Evolutionary conservation across 2,113 vertebrate species (phyloP).

Genomic region (Ondatra zibethicus): DNA sequence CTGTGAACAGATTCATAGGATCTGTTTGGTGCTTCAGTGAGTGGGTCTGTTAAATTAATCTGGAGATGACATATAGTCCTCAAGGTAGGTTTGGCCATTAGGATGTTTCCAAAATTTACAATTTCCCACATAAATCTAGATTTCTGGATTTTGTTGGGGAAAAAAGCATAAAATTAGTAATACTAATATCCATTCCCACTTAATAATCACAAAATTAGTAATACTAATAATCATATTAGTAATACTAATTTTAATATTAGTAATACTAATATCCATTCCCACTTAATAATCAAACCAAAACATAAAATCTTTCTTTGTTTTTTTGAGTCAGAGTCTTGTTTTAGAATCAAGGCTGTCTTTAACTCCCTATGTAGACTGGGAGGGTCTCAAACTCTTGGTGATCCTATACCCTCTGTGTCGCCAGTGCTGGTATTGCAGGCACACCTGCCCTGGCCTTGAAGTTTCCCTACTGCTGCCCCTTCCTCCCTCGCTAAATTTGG

Average conservation of each 20-base stretch:
- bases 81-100: not conserved
- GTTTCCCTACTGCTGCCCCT: not conserved
- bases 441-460: not conserved
- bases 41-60: conserved; percentile 16
- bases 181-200: not conserved
- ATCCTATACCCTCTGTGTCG: not conserved
- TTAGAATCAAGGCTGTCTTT: not conserved
- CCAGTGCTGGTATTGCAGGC: not conserved
- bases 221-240: no score
- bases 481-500: not conserved
- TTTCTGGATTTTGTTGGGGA: conserved; percentile 16
- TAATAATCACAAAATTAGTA: not conserved
- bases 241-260: no score
- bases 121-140: not conserved
- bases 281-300: conserved; percentile 5
- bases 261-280: not conserved
- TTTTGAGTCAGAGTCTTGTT: not conserved
- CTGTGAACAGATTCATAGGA: not conserved
- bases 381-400: not conserved
- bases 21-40: not conserved
- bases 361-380: not conserved
- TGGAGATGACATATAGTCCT: conserved; percentile 21
- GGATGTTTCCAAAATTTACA: not conserved
- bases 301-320: not conserved
- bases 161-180: not conserved